Evolutionary conservation across 1,140 invertebrate genomes (phyloP).

Genomic region (Dinoponera quadriceps): DNA sequence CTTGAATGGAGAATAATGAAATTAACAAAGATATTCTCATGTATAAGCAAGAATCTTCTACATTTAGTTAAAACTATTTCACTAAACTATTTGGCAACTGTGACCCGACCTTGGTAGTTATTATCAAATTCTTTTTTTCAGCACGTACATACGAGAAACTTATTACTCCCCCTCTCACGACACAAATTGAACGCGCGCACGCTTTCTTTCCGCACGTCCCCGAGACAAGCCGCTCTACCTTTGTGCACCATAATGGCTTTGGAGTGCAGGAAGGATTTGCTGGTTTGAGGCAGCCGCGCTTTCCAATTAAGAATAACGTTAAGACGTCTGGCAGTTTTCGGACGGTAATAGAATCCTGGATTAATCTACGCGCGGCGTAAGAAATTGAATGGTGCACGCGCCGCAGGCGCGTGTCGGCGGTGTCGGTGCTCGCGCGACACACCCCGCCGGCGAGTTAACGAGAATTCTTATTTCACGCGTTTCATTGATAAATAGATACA

Average conservation of each 20-base stretch:
- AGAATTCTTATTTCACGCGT: conserved; percentile 7
- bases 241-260: conserved; percentile 16
- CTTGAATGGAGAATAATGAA: too few relatives aligned
- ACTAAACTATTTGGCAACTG: too few relatives aligned
- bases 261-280: conserved; percentile 16
- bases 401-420: too few relatives aligned
- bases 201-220: neutral
- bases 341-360: conserved; percentile 20
- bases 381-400: neutral
- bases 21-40: too few relatives aligned
- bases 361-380: neutral
- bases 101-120: too few relatives aligned
- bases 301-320: conserved; percentile 38
- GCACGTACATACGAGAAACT: too few relatives aligned
- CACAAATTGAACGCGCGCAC: conserved; percentile 11
- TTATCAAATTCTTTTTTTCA: too few relatives aligned
- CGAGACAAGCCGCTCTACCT: neutral
- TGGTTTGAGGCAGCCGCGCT: neutral
- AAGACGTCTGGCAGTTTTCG: conserved; percentile 11
- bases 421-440: neutral
- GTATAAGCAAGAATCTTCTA: too few relatives aligned
- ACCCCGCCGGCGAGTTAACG: neutral
- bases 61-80: too few relatives aligned
- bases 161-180: neutral
- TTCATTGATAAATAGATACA: neutral